These are phyloP conservation scores for Acanthurus tractus DNA, from an alignment of 2,797 vertebrate species.

Conservation along the genomic window DNA sequence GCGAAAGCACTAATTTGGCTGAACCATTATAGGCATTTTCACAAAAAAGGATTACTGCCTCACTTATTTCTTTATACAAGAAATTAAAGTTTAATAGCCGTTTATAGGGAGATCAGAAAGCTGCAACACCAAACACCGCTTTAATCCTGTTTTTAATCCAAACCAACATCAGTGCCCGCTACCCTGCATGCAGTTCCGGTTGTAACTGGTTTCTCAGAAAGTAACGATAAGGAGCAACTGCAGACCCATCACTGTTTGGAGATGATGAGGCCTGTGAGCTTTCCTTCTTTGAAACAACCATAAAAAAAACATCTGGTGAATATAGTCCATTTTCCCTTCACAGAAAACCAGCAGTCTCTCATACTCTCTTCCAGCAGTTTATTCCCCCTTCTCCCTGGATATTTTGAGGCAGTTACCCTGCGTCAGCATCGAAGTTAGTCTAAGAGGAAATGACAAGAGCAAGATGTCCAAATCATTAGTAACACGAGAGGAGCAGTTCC, in stretches of 20 bases:
- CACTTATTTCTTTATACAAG: background rate
- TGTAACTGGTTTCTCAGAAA: constrained; percentile 14
- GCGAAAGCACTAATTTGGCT: background rate
- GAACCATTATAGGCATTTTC: background rate
- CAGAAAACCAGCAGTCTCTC: constrained; percentile 50
- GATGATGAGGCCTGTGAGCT: constrained; percentile 48
- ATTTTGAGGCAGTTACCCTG: constrained; percentile 69
- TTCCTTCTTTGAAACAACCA: constrained; percentile 52
- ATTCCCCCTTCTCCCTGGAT: constrained; percentile 45
- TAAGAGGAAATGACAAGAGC: constrained; percentile 81
- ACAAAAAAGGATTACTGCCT: background rate
- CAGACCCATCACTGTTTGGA: constrained; percentile 38
- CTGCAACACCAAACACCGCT: background rate
- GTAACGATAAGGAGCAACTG: constrained; percentile 16
- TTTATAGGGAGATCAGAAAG: constrained; percentile 1
- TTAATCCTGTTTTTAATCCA: background rate
- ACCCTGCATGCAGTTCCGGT: background rate
- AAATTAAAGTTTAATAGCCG: background rate
- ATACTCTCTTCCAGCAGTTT: constrained; percentile 29
- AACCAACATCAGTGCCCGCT: constrained; percentile 22
- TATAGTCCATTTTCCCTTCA: constrained; percentile 34
- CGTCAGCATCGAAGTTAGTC: constrained; percentile 68
- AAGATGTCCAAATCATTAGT: constrained; percentile 84
- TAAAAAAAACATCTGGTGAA: constrained; percentile 64
- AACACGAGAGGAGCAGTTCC: constrained; percentile 78